Evolutionary conservation across 2,888 invertebrate genomes (phyloP), one percentile per base, ranked within the genome.

Genomic region (Tachina grossa): DNA sequence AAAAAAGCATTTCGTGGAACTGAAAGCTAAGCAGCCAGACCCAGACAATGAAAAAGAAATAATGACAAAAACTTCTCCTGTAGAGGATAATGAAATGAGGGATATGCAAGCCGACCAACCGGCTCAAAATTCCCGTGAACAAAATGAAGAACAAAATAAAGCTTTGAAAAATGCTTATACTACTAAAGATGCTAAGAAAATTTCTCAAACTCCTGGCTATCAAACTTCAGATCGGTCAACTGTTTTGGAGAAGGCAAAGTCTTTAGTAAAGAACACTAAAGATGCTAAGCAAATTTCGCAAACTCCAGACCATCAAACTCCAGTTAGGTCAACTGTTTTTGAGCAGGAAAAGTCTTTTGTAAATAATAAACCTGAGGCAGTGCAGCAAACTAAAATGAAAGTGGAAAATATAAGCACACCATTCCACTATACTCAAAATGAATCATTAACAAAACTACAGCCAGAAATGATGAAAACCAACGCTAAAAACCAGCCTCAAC

Each of bases 1-100:
- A 0, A 87, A 90, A 47, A 90, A 90, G 11, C 89, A 90, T 43
- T 87, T 92, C 66, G 90, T 92, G 16, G 92, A 92, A 87, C 90
- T 92, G 11, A 84, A 92, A 43, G 91, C 91, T 9, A 90, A 91
- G 11, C 89, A 89, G 1, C 88, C 89, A 0, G 82, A 89, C 2
- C 6, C 16, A 11, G 14, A 61, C 2, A 14, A 3, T 14, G 0
- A 16, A 14, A 88, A 90, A 49, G 65, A 45, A 9, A n/a, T 13
- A 8, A 31, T 16, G 1, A 10, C 0, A 1, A 55, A 53, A 16
- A 55, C 0, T 9, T 22, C 9, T 39, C 10, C 19, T 0, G 14
- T 4, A 1, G 10, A 49, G 13, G 49, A 49, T 11, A 39, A 65
- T 9, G 39, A 68, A 49, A 39, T 8, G 8, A 8, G 31, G 43